These are phyloP conservation scores for Augiades crinisus DNA, from an alignment of 2,888 invertebrate species.

Conservation along the genomic window DNA sequence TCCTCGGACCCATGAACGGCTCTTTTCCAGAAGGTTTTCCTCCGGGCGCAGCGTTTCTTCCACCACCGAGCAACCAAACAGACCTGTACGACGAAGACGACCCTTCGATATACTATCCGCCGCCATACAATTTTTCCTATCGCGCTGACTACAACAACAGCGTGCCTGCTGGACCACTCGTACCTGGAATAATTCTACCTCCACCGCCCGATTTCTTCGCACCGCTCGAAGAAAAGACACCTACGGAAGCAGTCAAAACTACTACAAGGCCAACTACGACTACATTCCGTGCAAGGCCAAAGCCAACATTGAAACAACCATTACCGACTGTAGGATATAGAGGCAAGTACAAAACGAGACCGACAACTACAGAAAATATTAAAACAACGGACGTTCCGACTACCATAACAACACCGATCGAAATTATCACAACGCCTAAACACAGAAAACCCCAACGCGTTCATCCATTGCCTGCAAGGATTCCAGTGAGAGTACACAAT, in stretches of 20 bases:
- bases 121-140: conserved; percentile 94
- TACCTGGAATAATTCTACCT: conserved; percentile 93
- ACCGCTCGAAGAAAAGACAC: conserved; percentile 80
- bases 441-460: conserved; percentile 61
- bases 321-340: conserved; percentile 56
- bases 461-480: conserved; percentile 59
- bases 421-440: conserved; percentile 63
- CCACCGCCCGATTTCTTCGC: conserved; percentile 94
- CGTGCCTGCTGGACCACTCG: conserved; percentile 92
- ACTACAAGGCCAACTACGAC: conserved; percentile 51
- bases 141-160: conserved; percentile 88
- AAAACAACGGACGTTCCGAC: conserved; percentile 65
- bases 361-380: conserved; percentile 58
- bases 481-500: conserved; percentile 68
- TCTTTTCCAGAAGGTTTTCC: conserved; percentile 80
- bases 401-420: conserved; percentile 64
- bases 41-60: conserved; percentile 81
- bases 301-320: conserved; percentile 56
- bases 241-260: conserved; percentile 54
- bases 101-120: conserved; percentile 95
- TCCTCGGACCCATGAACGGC: conserved; percentile 80
- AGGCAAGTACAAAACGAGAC: conserved; percentile 65
- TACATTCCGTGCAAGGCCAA: conserved; percentile 51
- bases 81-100: conserved; percentile 94
- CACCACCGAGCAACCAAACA: conserved; percentile 87